These are phyloP conservation scores for Hylomyscus alleni DNA, from an alignment of 2,797 vertebrate species.

Conservation along the genomic window DNA sequence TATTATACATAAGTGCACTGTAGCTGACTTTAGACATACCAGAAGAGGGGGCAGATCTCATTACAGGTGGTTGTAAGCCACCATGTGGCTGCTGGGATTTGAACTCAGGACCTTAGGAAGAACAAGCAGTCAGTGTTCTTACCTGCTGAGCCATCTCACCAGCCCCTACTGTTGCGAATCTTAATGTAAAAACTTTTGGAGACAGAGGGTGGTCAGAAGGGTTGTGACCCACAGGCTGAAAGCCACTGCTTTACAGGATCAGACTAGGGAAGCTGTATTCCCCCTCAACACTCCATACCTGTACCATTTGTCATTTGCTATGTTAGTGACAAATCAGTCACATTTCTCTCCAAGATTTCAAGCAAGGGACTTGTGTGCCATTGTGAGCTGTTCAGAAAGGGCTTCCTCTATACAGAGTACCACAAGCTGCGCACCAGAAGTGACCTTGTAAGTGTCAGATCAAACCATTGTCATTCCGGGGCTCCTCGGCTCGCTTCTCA, in stretches of 20 bases:
- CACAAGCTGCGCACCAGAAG: neutral
- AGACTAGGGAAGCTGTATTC: neutral
- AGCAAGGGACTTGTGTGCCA: neutral
- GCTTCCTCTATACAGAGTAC: neutral
- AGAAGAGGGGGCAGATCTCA: no score
- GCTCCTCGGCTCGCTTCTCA: no score
- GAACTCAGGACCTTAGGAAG: no score
- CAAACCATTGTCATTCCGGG: neutral
- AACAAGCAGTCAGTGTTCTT: no score
- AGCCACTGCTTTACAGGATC: neutral
- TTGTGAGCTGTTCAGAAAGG: neutral
- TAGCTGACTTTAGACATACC: no score
- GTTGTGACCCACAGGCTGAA: neutral
- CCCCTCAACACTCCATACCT: neutral
- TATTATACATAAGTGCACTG: no score
- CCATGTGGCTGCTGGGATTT: no score
- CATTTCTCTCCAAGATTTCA: neutral
- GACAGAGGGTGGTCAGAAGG: neutral
- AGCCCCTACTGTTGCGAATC: neutral
- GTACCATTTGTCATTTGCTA: neutral
- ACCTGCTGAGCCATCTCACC: no score
- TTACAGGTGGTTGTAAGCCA: no score
- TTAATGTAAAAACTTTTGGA: neutral
- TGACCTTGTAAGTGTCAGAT: neutral
- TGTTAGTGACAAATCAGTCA: neutral